Evolutionary conservation across 2,888 invertebrate genomes (phyloP).

Genomic region (Drosophila aldrichi): DNA sequence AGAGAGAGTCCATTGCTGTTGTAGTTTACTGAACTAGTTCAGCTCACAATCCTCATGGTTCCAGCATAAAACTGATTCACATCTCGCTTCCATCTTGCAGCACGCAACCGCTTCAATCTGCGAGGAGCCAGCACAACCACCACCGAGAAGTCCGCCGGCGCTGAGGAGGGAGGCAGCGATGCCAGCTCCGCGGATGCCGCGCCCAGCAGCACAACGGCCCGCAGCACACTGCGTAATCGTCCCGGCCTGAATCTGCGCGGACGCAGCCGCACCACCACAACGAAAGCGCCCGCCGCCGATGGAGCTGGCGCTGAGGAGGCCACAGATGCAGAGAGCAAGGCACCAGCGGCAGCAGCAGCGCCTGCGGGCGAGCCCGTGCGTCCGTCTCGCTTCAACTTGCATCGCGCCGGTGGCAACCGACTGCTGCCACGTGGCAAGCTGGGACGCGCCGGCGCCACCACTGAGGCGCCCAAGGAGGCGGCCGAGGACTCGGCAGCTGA

Average conservation of each 20-base stretch:
- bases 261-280: constrained; percentile 81
- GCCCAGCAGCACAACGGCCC: constrained; percentile 81
- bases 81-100: constrained; percentile 51
- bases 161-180: constrained; percentile 62
- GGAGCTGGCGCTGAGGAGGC: constrained; percentile 47
- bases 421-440: constrained; percentile 82
- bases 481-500: constrained; percentile 80
- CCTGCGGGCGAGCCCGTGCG: constrained; percentile 56
- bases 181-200: constrained; percentile 62
- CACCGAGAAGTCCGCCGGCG: constrained; percentile 72
- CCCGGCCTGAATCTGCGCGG: constrained; percentile 83
- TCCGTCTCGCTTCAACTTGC: constrained; percentile 83
- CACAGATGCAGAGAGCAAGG: constrained; percentile 60
- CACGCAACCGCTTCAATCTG: constrained; percentile 85
- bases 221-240: constrained; percentile 79
- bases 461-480: constrained; percentile 72
- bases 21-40: too few species aligned
- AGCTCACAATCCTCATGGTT: too few species aligned
- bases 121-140: constrained; percentile 81
- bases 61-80: neutral
- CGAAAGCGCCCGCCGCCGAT: constrained; percentile 75
- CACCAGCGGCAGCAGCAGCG: constrained; percentile 54
- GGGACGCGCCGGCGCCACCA: constrained; percentile 67
- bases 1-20: too few species aligned
- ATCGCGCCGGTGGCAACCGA: constrained; percentile 82